Percentiles rank a stretch among this genome's conserved stretches.
Conservation (phyloP, 2,888 invertebrate species). For the Rotaria socialis region DNA sequence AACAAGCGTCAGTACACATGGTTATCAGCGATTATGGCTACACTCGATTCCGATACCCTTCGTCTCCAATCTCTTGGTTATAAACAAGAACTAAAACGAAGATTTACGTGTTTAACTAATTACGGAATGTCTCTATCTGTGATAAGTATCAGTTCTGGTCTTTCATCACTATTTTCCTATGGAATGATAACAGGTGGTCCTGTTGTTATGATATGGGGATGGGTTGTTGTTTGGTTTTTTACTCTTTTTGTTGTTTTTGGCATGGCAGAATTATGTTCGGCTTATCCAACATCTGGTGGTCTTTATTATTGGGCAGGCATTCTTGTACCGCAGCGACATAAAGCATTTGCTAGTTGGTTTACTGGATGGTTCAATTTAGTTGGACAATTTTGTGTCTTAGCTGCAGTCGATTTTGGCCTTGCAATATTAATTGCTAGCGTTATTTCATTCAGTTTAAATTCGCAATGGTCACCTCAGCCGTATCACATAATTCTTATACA, state of each 20-base stretch:
- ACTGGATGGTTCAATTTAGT: constrained; percentile 24
- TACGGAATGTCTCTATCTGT: not conserved
- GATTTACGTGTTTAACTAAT: not conserved
- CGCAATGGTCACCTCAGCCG: not conserved
- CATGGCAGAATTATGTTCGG: not conserved
- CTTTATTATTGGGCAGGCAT: not conserved
- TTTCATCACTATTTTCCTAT: not conserved
- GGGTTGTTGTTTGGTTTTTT: not conserved
- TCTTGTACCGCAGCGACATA: not conserved
- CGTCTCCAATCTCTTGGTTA: not conserved
- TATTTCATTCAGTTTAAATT: not conserved
- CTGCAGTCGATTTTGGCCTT: not conserved
- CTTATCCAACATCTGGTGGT: not conserved
- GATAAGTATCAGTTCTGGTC: not conserved
- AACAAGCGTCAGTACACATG: no score
- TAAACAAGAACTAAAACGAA: not conserved
- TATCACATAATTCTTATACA: not conserved
- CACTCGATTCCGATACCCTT: no score
- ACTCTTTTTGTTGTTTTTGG: not conserved
- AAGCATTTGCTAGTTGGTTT: not conserved
- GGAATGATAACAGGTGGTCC: not conserved
- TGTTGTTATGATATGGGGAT: not conserved
- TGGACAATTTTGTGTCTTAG: not conserved
- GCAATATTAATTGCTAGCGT: not conserved
- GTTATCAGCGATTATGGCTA: no score